These are phyloP conservation scores for Odontothrips loti DNA, from an alignment of 2,888 invertebrate genomes.

Conservation along the genomic window DNA sequence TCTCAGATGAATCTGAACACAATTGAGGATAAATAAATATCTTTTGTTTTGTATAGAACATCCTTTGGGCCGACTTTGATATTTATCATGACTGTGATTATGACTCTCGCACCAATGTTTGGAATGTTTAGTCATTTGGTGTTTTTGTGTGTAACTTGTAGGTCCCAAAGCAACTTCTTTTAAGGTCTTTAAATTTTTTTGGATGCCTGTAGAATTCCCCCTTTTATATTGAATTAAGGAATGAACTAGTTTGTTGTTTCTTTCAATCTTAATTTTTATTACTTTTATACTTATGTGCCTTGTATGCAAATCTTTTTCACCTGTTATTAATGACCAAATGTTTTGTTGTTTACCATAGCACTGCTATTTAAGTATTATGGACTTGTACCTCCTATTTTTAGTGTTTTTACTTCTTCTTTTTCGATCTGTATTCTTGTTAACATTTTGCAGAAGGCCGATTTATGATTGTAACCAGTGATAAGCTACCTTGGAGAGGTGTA, in stretches of 20 bases:
- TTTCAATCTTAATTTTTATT: background rate
- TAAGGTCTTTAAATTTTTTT: background rate
- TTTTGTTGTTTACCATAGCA: background rate
- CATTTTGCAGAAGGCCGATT: background rate
- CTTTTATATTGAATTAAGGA: too few relatives aligned
- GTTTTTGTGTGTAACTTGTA: background rate
- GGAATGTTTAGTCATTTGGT: background rate
- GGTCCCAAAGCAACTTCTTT: background rate
- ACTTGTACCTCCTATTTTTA: background rate
- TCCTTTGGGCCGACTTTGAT: background rate
- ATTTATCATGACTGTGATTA: conserved; percentile 14
- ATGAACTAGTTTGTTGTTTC: too few relatives aligned
- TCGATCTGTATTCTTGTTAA: background rate
- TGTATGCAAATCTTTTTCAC: too few relatives aligned
- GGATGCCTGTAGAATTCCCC: background rate
- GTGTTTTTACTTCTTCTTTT: background rate
- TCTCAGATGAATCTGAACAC: too few relatives aligned
- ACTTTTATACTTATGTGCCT: background rate
- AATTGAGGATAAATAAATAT: too few relatives aligned
- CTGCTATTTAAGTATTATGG: background rate
- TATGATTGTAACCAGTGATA: conserved; percentile 9
- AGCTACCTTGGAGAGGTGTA: background rate
- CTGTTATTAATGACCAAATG: background rate
- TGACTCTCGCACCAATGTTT: conserved; percentile 3
- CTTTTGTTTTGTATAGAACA: too few relatives aligned